Conservation (phyloP, 2,113 vertebrate genomes). For the Amphiprion percula region DNA sequence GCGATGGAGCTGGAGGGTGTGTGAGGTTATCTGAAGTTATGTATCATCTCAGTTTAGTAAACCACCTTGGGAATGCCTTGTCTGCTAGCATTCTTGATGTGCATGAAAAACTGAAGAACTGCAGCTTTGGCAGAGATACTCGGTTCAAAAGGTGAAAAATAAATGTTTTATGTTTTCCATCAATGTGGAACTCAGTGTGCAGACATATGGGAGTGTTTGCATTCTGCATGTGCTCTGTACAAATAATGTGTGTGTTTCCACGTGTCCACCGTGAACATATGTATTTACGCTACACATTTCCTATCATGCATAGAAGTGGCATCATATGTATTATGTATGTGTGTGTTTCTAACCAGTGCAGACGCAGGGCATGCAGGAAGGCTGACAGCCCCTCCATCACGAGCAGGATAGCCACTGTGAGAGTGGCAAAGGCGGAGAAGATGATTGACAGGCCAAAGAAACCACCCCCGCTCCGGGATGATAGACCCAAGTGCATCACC, state of each 20-base stretch:
- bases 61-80: constrained; percentile 29
- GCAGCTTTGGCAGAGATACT: constrained; percentile 13
- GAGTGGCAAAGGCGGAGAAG: constrained; percentile 90
- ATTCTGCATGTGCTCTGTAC: not conserved
- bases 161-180: constrained; percentile 25
- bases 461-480: constrained; percentile 86
- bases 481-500: constrained; percentile 93
- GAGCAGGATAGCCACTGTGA: constrained; percentile 95
- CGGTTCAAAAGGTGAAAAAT: constrained; percentile 25
- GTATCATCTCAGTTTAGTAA: constrained; percentile 9
- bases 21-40: constrained; percentile 41
- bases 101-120: not conserved
- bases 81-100: constrained; percentile 32
- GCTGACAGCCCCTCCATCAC: constrained; percentile 98
- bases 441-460: constrained; percentile 90
- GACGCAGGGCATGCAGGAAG: constrained; percentile 94
- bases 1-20: constrained; percentile 48
- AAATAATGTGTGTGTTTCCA: not conserved
- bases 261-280: not conserved
- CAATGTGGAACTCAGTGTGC: not conserved
- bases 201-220: not conserved
- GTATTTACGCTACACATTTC: not conserved
- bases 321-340: not conserved
- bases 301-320: not conserved
- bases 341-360: constrained; percentile 92